A percentile compares a stretch with the other conserved stretches of the same genome.
Evolutionary conservation across 2,797 vertebrate genomes (phyloP).

Genomic region (Gymnodraco acuticeps): DNA sequence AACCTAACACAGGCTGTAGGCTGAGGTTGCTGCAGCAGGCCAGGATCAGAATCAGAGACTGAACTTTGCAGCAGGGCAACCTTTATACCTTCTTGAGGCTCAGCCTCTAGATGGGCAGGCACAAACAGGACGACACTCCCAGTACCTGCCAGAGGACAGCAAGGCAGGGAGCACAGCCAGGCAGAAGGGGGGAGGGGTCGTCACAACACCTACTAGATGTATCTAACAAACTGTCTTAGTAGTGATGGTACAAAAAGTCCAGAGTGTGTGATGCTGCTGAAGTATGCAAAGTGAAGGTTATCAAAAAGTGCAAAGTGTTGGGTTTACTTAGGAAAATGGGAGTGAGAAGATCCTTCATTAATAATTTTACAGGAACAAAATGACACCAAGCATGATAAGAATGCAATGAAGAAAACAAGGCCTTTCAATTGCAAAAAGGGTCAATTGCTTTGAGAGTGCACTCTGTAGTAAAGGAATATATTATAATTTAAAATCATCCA

Average conservation of each 20-base stretch:
- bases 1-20: too few relatives aligned
- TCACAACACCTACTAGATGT: background rate
- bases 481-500: slow-evolving; percentile 23
- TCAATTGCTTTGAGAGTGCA: slow-evolving; percentile 31
- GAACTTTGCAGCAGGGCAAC: too few relatives aligned
- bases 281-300: slow-evolving; percentile 31
- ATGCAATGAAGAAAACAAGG: slow-evolving; percentile 53
- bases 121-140: too few relatives aligned
- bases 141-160: too few relatives aligned
- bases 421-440: slow-evolving; percentile 36
- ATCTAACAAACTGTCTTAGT: background rate
- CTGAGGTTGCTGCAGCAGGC: too few relatives aligned
- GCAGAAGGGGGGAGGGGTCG: too few relatives aligned
- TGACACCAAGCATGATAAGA: slow-evolving; percentile 58
- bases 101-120: too few relatives aligned
- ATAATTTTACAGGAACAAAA: slow-evolving; percentile 65
- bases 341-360: slow-evolving; percentile 59
- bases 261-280: background rate
- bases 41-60: too few relatives aligned
- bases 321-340: slow-evolving; percentile 49
- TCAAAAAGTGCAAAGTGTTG: slow-evolving; percentile 42
- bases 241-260: background rate
- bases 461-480: slow-evolving; percentile 19
- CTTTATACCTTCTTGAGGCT: too few relatives aligned
- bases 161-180: too few relatives aligned